phyloP scores from a whole-genome alignment of 2,888 invertebrate genomes.

The Volucella inanis region DNA sequence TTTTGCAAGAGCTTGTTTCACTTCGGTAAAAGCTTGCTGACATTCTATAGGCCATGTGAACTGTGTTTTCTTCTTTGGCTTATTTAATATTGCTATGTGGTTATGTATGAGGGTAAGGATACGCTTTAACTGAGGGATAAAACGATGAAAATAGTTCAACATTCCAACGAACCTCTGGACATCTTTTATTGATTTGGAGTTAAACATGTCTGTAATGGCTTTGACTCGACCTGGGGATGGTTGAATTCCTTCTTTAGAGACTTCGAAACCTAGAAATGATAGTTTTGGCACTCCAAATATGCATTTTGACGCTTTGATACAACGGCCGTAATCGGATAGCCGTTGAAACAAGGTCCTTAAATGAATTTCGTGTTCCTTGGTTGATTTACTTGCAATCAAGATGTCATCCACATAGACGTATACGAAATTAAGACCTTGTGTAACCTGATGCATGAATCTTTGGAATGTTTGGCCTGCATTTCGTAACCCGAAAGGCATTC shows the following conservation, averaged over 20 bases:
- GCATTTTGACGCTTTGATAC: slow-evolving; percentile 73
- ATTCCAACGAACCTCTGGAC: slow-evolving; percentile 55
- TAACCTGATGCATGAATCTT: slow-evolving; percentile 71
- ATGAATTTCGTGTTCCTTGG: slow-evolving; percentile 72
- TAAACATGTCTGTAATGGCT: too few relatives aligned
- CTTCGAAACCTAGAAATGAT: too few relatives aligned
- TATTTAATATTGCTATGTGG: slow-evolving; percentile 7
- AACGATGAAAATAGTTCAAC: slow-evolving; percentile 57
- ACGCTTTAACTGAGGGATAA: slow-evolving; percentile 46
- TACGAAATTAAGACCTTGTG: slow-evolving; percentile 35
- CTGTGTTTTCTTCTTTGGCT: background rate
- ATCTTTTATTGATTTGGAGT: slow-evolving; percentile 33
- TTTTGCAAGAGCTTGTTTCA: slow-evolving; percentile 1
- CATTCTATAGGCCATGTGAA: slow-evolving; percentile 6
- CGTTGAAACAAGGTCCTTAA: slow-evolving; percentile 63
- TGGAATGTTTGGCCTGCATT: slow-evolving; percentile 48
- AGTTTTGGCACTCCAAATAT: too few relatives aligned
- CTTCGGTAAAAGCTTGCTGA: slow-evolving; percentile 18
- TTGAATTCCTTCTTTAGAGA: too few relatives aligned
- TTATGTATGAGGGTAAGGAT: too few relatives aligned
- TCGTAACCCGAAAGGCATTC: slow-evolving; percentile 78
- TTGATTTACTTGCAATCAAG: slow-evolving; percentile 65
- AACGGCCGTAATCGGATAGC: slow-evolving; percentile 60
- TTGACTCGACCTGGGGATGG: too few relatives aligned
- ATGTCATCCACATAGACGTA: slow-evolving; percentile 75